Base-by-base conservation (phyloP, 2,797 vertebrate species). In the Sebastes taczanowskii region DNA sequence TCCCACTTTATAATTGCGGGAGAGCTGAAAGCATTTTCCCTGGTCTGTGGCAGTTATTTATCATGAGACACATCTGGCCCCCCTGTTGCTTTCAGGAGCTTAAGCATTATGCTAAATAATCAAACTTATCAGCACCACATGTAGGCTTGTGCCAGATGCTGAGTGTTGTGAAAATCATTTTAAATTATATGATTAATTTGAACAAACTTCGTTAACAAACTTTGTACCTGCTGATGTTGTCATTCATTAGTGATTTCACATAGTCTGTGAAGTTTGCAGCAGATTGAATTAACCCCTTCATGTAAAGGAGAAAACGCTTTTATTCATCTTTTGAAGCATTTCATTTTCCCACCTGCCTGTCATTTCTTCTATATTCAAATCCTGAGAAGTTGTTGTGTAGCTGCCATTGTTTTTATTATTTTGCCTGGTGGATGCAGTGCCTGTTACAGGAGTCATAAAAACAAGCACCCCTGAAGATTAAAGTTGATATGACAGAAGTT, bases 51-150 rank as follows among this genome's bases (percentile, higher is more conserved):
- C 55, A 35, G 84, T 85, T 83, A 71, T 88, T 86, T 85, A 87
- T 82, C 78, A 88, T 81, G 80, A 83, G 81, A 86, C 80, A 88
- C 91, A 94, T 88, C 85, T 91, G 89, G 89, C 78, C 86, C 87
- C 81, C 69, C 53, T 64, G 80, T 82, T 70, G 70, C 74, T 81
- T 85, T 72, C 77, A 82, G 85, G 86, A 76, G 80, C 72, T 89
- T 74, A 53, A 85, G 76, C 80, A 87, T 91, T 92, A 89, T 91
- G 89, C 84, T 90, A 87, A 92, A 87, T 56, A 83, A 72, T 81
- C 49, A 80, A 82, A 87, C 75, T 70, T 77, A 88, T 90, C 86
- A 84, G 60, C 78, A 72, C 82, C 72, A 60, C 88, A 86, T 79
- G 80, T 38, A 73, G 75, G 68, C 80, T 72, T 46, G 55, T 85